A percentile compares a stretch with the other conserved stretches of the same genome.
These are phyloP conservation scores for Anguilla anguilla DNA, from an alignment of 2,797 vertebrate genomes.

Conservation along the genomic window DNA sequence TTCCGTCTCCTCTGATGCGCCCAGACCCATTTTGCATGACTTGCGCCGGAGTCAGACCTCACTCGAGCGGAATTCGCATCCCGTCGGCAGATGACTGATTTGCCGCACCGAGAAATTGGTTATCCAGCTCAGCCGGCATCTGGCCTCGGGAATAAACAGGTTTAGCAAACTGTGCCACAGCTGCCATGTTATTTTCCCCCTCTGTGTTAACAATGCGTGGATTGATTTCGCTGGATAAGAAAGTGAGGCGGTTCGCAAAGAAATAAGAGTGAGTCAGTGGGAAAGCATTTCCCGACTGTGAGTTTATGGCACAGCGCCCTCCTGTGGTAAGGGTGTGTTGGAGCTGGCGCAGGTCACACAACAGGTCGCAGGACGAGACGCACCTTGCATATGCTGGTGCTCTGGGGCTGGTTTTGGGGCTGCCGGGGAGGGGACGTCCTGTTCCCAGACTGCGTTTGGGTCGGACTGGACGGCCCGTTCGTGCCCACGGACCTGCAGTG, in stretches of 20 bases:
- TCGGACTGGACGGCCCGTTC: slow-evolving; percentile 64
- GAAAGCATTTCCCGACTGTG: background rate
- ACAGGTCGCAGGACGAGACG: slow-evolving; percentile 36
- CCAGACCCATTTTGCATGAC: background rate
- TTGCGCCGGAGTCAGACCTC: background rate
- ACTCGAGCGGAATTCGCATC: background rate
- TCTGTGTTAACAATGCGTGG: slow-evolving; percentile 33
- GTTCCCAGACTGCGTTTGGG: slow-evolving; percentile 60
- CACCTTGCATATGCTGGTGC: slow-evolving; percentile 67
- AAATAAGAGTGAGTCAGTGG: slow-evolving; percentile 43
- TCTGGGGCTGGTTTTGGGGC: slow-evolving; percentile 64
- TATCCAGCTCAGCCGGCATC: slow-evolving; percentile 40
- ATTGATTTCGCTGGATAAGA: slow-evolving; percentile 64
- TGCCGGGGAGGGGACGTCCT: slow-evolving; percentile 64
- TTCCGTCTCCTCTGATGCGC: background rate
- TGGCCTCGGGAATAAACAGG: slow-evolving; percentile 50
- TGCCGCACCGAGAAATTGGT: slow-evolving; percentile 41
- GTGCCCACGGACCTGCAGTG: slow-evolving; percentile 80
- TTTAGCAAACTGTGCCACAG: slow-evolving; percentile 47
- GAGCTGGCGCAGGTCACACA: slow-evolving; percentile 11
- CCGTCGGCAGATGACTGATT: background rate
- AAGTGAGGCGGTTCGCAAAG: slow-evolving; percentile 57
- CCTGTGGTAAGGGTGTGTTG: slow-evolving; percentile 4
- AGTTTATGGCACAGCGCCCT: background rate
- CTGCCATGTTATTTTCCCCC: slow-evolving; percentile 26